These are phyloP conservation scores for Limnothrissa miodon DNA, from an alignment of 2,113 vertebrate species.

Conservation along the genomic window DNA sequence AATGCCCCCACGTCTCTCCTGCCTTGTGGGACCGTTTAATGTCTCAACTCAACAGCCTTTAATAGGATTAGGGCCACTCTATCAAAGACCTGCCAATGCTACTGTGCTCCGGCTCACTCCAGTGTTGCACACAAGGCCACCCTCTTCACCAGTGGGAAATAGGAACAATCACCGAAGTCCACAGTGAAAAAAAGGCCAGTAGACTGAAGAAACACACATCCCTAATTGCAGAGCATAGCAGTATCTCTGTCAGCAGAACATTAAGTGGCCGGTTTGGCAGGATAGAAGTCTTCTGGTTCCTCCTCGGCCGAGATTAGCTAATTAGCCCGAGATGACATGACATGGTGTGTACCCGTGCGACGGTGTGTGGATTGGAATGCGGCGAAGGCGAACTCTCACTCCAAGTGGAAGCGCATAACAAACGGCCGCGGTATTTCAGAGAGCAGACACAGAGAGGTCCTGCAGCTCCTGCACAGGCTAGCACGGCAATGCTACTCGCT, in stretches of 20 bases:
- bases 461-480: slow-evolving; percentile 49
- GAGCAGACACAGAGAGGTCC: slow-evolving; percentile 40
- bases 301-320: not conserved
- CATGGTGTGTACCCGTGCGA: not conserved
- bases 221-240: not conserved
- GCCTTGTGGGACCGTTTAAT: slow-evolving; percentile 54
- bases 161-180: not conserved
- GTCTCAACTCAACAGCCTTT: slow-evolving; percentile 62
- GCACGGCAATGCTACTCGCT: slow-evolving; percentile 49
- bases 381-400: not conserved
- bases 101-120: not conserved
- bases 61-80: slow-evolving; percentile 59
- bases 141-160: not conserved
- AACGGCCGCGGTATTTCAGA: slow-evolving; percentile 33
- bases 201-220: not conserved
- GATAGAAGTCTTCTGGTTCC: not conserved
- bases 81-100: not conserved
- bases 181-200: not conserved
- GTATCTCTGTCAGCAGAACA: not conserved
- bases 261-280: not conserved
- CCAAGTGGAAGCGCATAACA: slow-evolving; percentile 36
- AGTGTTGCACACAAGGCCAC: not conserved
- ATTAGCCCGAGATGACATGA: not conserved
- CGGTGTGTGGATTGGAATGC: not conserved
- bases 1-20: slow-evolving; percentile 46